These are phyloP conservation scores for Clarias batrachus DNA, from an alignment of 2,113 vertebrate genomes.

Conservation along the genomic window DNA sequence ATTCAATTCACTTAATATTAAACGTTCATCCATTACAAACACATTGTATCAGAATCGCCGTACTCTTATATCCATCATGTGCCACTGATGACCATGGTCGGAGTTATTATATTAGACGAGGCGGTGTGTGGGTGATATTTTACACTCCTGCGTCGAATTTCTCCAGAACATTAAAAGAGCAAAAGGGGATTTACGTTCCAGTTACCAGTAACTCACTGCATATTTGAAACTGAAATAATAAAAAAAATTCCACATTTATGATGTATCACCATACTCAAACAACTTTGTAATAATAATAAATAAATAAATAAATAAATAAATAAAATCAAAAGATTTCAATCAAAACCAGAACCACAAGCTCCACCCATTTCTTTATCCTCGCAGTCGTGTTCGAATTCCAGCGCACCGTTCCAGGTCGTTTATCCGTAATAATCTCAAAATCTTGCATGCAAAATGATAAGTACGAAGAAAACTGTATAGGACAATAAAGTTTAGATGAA, in stretches of 20 bases:
- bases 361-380: neutral
- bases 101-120: neutral
- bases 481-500: too few species aligned
- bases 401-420: neutral
- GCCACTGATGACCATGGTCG: neutral
- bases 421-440: neutral
- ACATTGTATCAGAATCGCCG: neutral
- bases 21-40: neutral
- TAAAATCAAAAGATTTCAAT: too few species aligned
- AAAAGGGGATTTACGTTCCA: conserved; percentile 16
- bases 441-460: neutral
- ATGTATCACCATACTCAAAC: neutral
- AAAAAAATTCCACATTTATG: neutral
- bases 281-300: neutral
- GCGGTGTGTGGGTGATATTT: conserved; percentile 5
- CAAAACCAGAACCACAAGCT: neutral
- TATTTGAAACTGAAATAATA: neutral
- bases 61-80: conserved; percentile 22
- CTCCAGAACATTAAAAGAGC: conserved; percentile 28
- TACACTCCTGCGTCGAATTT: conserved; percentile 8
- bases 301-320: too few species aligned
- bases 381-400: neutral
- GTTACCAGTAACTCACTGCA: neutral
- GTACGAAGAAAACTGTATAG: too few species aligned
- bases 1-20: neutral